Evolutionary conservation across 2,888 invertebrate genomes (phyloP).

Genomic region (Sipha maydis): DNA sequence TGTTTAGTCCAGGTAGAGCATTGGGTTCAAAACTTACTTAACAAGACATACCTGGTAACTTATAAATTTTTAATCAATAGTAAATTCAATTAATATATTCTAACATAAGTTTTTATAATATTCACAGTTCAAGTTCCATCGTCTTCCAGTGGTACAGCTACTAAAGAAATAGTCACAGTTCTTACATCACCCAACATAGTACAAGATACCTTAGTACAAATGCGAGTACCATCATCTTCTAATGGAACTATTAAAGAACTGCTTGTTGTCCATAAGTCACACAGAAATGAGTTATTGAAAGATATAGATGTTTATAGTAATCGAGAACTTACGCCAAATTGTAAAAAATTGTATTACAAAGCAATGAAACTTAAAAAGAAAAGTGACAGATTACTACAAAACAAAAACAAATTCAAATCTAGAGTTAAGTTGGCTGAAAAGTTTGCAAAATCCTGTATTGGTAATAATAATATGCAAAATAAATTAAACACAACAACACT

Average conservation of each 20-base stretch:
- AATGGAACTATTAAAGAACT: background rate
- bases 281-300: conserved; percentile 5
- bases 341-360: conserved; percentile 11
- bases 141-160: background rate
- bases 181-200: conserved; percentile 6
- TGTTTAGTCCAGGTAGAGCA: no score
- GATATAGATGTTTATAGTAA: background rate
- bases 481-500: conserved; percentile 20
- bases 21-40: background rate
- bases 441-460: background rate
- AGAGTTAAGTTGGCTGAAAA: conserved; percentile 20
- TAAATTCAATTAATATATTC: no score
- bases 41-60: conserved; percentile 11
- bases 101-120: conserved; percentile 15
- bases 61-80: conserved; percentile 4
- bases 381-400: conserved; percentile 9
- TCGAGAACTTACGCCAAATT: background rate
- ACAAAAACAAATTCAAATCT: conserved; percentile 12
- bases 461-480: conserved; percentile 3
- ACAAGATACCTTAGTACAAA: background rate
- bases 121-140: conserved; percentile 9
- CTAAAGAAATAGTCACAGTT: background rate
- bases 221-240: background rate
- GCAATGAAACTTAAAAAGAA: conserved; percentile 29
- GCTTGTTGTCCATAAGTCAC: conserved; percentile 4